Conservation (phyloP, 2,113 vertebrate species). For the Erythrocercus mccallii region DNA sequence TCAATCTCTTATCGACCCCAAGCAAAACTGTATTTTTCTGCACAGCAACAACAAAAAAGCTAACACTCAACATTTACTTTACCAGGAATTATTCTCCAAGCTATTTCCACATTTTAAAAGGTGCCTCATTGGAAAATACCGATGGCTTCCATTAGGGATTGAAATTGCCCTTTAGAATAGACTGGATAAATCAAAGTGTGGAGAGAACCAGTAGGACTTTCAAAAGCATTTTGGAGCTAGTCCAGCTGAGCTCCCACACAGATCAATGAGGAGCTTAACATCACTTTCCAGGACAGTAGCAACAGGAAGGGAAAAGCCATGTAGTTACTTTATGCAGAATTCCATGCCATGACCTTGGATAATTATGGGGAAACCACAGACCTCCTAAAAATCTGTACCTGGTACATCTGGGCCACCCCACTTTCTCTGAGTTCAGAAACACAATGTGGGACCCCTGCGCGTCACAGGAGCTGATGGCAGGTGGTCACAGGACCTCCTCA, state of each 20-base stretch:
- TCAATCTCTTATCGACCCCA: conserved; percentile 68
- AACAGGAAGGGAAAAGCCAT: background rate
- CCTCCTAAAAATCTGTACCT: background rate
- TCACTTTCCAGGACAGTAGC: background rate
- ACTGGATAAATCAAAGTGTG: conserved; percentile 29
- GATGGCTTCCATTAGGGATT: conserved; percentile 49
- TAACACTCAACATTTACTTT: conserved; percentile 50
- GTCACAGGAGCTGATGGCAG: background rate
- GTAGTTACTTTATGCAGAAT: background rate
- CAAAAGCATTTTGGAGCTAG: background rate
- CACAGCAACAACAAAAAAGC: conserved; percentile 67
- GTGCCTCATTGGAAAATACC: conserved; percentile 55
- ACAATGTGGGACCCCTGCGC: background rate
- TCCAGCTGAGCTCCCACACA: background rate
- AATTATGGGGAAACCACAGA: background rate
- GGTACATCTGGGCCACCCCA: background rate
- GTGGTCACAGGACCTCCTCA: background rate
- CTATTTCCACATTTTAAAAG: conserved; percentile 61
- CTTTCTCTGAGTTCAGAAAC: background rate
- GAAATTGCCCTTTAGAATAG: conserved; percentile 41
- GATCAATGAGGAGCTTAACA: background rate
- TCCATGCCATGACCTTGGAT: background rate
- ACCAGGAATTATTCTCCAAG: conserved; percentile 66
- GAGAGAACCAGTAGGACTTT: background rate
- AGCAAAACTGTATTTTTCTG: conserved; percentile 73